phyloP scores from a whole-genome alignment of 2,888 invertebrate genomes.

The Dynastes tityus region DNA sequence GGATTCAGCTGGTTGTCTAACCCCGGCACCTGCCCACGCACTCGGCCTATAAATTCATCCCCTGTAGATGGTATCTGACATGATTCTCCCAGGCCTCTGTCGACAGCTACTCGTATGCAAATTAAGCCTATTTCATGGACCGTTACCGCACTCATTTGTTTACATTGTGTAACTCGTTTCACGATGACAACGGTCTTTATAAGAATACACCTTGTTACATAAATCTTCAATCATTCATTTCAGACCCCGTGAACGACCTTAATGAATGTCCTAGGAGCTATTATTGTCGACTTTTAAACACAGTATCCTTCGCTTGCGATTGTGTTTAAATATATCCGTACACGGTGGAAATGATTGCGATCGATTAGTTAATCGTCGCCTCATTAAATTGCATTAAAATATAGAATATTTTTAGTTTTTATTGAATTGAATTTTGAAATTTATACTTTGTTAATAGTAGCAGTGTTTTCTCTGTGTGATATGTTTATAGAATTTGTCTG shows the following conservation, averaged over 20 bases:
- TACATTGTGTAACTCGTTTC: conserved; percentile 51
- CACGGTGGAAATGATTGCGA: no score
- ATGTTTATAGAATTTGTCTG: no score
- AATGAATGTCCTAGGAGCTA: conserved; percentile 20
- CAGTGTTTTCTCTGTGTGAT: no score
- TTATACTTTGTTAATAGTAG: no score
- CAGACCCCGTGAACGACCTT: conserved; percentile 20
- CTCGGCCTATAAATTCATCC: conserved; percentile 66
- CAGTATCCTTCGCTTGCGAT: no score
- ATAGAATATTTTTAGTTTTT: no score
- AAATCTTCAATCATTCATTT: conserved; percentile 47
- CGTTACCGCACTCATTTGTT: conserved; percentile 58
- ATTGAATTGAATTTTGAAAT: no score
- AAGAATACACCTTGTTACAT: conserved; percentile 50
- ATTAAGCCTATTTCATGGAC: conserved; percentile 58
- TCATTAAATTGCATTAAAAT: no score
- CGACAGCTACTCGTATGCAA: conserved; percentile 64
- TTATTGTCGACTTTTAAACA: conserved; percentile 1
- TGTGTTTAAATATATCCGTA: no score
- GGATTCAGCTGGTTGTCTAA: conserved; percentile 55
- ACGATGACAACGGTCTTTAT: conserved; percentile 46
- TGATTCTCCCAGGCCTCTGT: conserved; percentile 57
- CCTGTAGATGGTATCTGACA: conserved; percentile 60
- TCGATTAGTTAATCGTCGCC: no score
- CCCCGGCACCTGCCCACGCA: conserved; percentile 66